phyloP scores from a whole-genome alignment of 2,888 invertebrate genomes.

The Pimpla rufipes region DNA sequence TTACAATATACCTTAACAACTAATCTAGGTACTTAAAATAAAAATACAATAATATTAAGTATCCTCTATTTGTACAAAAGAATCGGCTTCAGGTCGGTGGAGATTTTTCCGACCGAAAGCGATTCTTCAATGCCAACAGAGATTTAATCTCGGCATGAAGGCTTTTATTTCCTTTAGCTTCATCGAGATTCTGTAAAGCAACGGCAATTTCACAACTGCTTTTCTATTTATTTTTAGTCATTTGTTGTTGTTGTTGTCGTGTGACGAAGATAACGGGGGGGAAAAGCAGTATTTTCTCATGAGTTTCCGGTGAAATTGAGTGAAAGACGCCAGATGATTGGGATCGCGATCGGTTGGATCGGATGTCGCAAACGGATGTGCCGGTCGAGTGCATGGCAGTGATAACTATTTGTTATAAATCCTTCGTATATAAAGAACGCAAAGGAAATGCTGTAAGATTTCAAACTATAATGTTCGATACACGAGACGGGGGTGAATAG shows the following conservation, averaged over 20 bases:
- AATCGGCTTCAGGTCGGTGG: slow-evolving; percentile 63
- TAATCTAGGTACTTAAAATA: slow-evolving; percentile 49
- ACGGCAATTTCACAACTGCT: slow-evolving; percentile 29
- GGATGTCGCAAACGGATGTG: slow-evolving; percentile 48
- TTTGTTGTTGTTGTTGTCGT: not conserved
- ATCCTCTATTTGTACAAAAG: slow-evolving; percentile 73
- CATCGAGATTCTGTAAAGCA: slow-evolving; percentile 47
- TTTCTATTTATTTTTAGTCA: not conserved
- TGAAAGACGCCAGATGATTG: slow-evolving; percentile 12
- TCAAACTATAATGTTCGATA: slow-evolving; percentile 70
- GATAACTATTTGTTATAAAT: slow-evolving; percentile 75
- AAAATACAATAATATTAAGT: slow-evolving; percentile 72
- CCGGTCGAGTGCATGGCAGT: slow-evolving; percentile 78
- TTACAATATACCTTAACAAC: slow-evolving; percentile 57
- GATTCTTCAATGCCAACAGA: slow-evolving; percentile 71
- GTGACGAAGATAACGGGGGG: not conserved
- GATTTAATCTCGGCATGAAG: slow-evolving; percentile 65
- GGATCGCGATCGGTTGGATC: slow-evolving; percentile 14
- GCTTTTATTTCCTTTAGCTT: slow-evolving; percentile 16
- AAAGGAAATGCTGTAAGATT: slow-evolving; percentile 70
- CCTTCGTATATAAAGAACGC: slow-evolving; percentile 71
- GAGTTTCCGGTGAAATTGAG: not conserved
- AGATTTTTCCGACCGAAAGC: slow-evolving; percentile 9
- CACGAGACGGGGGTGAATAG: slow-evolving; percentile 73
- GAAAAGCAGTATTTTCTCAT: slow-evolving; percentile 2